These are phyloP conservation scores for Leucophenga varia DNA, from an alignment of 1,140 invertebrate genomes.

Conservation along the genomic window DNA sequence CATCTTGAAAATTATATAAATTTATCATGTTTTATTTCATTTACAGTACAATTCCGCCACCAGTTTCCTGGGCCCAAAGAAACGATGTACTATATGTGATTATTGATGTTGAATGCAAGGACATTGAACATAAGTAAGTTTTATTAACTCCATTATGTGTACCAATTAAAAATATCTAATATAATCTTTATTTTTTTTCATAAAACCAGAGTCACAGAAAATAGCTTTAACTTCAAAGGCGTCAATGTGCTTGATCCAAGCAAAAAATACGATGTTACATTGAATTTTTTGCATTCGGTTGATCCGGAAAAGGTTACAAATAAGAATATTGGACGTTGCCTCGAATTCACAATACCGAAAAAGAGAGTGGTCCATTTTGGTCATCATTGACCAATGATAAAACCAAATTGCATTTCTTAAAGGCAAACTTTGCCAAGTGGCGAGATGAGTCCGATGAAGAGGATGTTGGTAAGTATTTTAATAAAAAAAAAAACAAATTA, in stretches of 20 bases:
- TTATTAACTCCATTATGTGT: neutral
- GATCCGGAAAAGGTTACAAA: slow-evolving; percentile 73
- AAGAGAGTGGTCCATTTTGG: slow-evolving; percentile 74
- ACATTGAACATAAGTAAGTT: slow-evolving; percentile 73
- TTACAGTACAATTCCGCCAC: slow-evolving; percentile 67
- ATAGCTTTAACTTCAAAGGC: slow-evolving; percentile 82
- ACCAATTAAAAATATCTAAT: neutral
- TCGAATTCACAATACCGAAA: slow-evolving; percentile 72
- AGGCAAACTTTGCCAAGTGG: slow-evolving; percentile 97
- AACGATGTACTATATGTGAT: slow-evolving; percentile 79
- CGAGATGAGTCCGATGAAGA: slow-evolving; percentile 84
- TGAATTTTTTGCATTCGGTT: slow-evolving; percentile 81
- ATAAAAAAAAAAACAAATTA: too few species aligned
- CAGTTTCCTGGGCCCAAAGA: slow-evolving; percentile 90
- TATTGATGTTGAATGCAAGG: slow-evolving; percentile 85
- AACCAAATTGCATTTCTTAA: slow-evolving; percentile 92
- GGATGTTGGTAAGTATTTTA: slow-evolving; percentile 42
- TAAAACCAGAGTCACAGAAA: slow-evolving; percentile 67
- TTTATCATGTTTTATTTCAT: slow-evolving; percentile 6
- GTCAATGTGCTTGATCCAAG: slow-evolving; percentile 77
- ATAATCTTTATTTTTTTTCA: slow-evolving; percentile 1
- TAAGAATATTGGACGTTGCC: slow-evolving; percentile 71
- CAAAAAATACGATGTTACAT: slow-evolving; percentile 80
- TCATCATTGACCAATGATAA: slow-evolving; percentile 82
- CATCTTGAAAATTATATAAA: too few species aligned